Evolutionary conservation across 92 coral and sea anemone species (phyloP).

Genomic region (Paramuricea clavata): DNA sequence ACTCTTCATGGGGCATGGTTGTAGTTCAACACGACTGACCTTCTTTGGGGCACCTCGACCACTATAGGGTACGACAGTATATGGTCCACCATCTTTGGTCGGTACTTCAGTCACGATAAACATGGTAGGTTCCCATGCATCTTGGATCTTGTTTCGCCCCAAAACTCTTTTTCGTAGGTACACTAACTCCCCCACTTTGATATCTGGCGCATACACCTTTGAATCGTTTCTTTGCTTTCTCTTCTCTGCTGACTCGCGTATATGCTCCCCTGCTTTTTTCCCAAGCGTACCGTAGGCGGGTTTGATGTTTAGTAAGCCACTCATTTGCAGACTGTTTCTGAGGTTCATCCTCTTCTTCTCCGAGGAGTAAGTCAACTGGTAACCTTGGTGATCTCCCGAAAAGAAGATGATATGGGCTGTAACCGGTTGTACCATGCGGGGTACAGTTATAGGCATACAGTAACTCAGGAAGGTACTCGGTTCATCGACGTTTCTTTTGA

Average conservation of each 20-base stretch:
- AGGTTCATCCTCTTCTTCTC: conserved; percentile 45
- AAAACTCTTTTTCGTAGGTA: conserved; percentile 60
- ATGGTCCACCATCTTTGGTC: conserved; percentile 65
- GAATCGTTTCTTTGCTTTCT: background rate
- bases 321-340: conserved; percentile 25
- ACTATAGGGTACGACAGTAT: conserved; percentile 57
- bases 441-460: conserved; percentile 69
- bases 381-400: conserved; percentile 59
- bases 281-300: conserved; percentile 35
- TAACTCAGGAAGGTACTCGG: conserved; percentile 66
- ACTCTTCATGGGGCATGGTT: conserved; percentile 56
- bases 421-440: conserved; percentile 71
- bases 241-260: background rate
- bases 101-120: conserved; percentile 66
- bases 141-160: conserved; percentile 71
- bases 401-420: conserved; percentile 64
- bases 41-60: conserved; percentile 51
- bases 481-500: conserved; percentile 52
- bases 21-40: conserved; percentile 59
- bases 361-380: conserved; percentile 66
- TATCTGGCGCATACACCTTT: background rate
- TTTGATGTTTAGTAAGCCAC: conserved; percentile 21
- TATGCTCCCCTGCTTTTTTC: conserved; percentile 38
- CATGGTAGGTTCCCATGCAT: conserved; percentile 71
- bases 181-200: conserved; percentile 45